These are phyloP conservation scores for Rhinichthys klamathensis DNA, from an alignment of 2,113 vertebrate species.

Conservation along the genomic window DNA sequence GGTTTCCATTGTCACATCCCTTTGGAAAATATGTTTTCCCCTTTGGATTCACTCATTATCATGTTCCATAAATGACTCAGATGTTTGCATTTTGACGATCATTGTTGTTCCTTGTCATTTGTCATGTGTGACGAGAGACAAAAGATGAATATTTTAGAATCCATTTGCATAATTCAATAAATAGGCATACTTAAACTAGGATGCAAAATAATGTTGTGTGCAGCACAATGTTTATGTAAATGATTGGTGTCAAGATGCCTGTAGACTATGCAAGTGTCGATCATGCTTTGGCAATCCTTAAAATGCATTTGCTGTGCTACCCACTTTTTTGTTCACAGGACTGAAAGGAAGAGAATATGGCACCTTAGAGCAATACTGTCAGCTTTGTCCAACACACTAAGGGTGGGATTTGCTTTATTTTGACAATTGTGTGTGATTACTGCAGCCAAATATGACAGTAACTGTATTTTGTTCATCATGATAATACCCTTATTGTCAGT, in stretches of 20 bases:
- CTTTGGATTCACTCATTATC: constrained; percentile 37
- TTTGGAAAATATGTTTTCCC: constrained; percentile 33
- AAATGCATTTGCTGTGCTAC: constrained; percentile 75
- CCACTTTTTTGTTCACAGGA: constrained; percentile 72
- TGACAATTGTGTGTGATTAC: constrained; percentile 68
- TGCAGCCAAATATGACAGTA: constrained; percentile 52
- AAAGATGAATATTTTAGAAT: constrained; percentile 52
- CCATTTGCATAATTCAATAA: constrained; percentile 60
- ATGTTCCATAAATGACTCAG: constrained; percentile 53
- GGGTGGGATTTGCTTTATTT: constrained; percentile 68
- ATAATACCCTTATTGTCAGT: constrained; percentile 44
- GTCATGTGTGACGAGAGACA: constrained; percentile 42
- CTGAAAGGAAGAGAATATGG: constrained; percentile 70
- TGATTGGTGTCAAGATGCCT: constrained; percentile 66
- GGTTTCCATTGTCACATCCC: constrained; percentile 14
- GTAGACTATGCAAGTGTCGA: constrained; percentile 69
- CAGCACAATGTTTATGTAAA: constrained; percentile 69
- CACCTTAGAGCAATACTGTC: constrained; percentile 69
- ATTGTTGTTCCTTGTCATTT: constrained; percentile 39
- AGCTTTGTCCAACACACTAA: constrained; percentile 69
- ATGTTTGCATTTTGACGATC: constrained; percentile 42
- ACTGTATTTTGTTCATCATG: constrained; percentile 65
- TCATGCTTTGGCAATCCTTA: constrained; percentile 70
- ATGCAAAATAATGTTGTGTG: constrained; percentile 63
- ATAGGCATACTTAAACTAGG: constrained; percentile 54